phyloP scores from a whole-genome alignment of 1,140 invertebrate species.

The Heliconius eleuchia region DNA sequence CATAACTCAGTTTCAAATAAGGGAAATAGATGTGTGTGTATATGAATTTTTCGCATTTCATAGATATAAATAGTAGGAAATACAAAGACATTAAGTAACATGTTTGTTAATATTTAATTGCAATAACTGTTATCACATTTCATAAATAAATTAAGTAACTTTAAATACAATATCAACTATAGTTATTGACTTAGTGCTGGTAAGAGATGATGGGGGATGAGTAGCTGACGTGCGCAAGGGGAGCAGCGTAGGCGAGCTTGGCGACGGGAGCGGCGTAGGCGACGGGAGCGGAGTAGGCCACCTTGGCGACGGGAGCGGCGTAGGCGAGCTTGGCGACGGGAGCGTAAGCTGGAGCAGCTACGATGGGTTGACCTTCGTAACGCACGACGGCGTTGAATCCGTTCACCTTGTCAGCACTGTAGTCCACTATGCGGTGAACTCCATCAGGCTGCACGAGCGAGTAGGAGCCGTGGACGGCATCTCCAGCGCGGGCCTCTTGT shows the following conservation, averaged over 20 bases:
- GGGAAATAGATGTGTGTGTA: too few species aligned
- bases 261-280: slow-evolving; percentile 47
- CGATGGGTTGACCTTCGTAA: slow-evolving; percentile 59
- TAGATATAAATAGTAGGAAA: too few species aligned
- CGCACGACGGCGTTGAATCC: slow-evolving; percentile 66
- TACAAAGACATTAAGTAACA: too few species aligned
- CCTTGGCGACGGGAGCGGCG: slow-evolving; percentile 36
- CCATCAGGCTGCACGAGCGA: slow-evolving; percentile 82
- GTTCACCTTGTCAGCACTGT: slow-evolving; percentile 73
- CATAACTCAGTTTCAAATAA: too few species aligned
- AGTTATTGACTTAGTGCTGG: slow-evolving; percentile 51
- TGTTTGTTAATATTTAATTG: slow-evolving; percentile 18
- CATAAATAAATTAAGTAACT: slow-evolving; percentile 47
- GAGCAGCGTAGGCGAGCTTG: slow-evolving; percentile 48
- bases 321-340: slow-evolving; percentile 47
- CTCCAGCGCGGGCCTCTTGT: slow-evolving; percentile 75
- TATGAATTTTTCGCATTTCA: too few species aligned
- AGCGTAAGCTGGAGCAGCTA: slow-evolving; percentile 25
- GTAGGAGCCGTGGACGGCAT: slow-evolving; percentile 83
- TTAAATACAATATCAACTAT: slow-evolving; percentile 41
- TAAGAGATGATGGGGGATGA: slow-evolving; percentile 62
- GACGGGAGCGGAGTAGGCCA: slow-evolving; percentile 50
- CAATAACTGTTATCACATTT: slow-evolving; percentile 20
- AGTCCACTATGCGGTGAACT: slow-evolving; percentile 84
- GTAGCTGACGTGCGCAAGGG: slow-evolving; percentile 55